Percentiles rank a stretch among this genome's conserved stretches.
Conservation (phyloP, 1,140 invertebrate species). For the Hylaeus volcanicus region DNA sequence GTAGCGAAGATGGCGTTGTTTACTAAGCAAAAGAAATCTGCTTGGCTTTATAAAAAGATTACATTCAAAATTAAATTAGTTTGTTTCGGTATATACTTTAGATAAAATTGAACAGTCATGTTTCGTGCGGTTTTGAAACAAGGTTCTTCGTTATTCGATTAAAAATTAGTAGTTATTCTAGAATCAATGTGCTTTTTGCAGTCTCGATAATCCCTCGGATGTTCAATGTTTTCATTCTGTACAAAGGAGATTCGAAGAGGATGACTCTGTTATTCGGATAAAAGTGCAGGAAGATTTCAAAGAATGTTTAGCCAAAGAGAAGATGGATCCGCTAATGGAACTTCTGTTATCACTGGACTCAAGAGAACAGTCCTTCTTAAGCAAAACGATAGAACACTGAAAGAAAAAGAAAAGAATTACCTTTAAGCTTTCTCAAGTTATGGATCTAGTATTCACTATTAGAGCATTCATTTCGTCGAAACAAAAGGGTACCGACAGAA, state of each 20-base stretch:
- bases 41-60: too few species aligned
- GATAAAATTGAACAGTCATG: too few species aligned
- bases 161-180: too few species aligned
- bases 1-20: too few species aligned
- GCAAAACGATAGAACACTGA: constrained; percentile 1
- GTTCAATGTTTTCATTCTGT: background rate
- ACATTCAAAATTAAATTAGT: too few species aligned
- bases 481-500: too few species aligned
- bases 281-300: background rate
- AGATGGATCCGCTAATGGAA: constrained; percentile 40
- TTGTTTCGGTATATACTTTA: too few species aligned
- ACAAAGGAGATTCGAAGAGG: background rate
- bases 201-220: constrained; percentile 2
- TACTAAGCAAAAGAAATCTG: too few species aligned
- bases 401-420: background rate
- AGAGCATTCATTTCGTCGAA: background rate
- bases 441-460: constrained; percentile 4
- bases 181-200: background rate
- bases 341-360: constrained; percentile 39
- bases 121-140: background rate
- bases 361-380: constrained; percentile 19
- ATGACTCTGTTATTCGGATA: background rate
- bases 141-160: background rate
- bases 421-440: constrained; percentile 5
- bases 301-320: constrained; percentile 30